These are phyloP conservation scores for Ceyx margarethae DNA, from an alignment of 2,113 vertebrate species.

Conservation along the genomic window DNA sequence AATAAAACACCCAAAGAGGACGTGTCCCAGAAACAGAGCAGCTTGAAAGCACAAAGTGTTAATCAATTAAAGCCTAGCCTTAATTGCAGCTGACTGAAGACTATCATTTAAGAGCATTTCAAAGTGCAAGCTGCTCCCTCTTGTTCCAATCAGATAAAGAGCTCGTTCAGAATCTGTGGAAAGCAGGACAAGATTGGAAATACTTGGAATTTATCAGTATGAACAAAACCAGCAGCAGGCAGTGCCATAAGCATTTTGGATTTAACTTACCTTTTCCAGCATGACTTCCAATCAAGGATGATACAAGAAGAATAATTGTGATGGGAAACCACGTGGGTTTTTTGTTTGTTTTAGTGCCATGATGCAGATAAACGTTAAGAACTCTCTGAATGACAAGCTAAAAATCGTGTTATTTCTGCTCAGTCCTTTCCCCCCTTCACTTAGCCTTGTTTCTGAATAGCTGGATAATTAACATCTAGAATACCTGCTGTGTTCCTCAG, in stretches of 20 bases:
- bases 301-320: not conserved
- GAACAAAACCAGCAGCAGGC: not conserved
- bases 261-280: not conserved
- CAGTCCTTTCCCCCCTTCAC: not conserved
- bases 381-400: not conserved
- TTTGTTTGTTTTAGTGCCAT: not conserved
- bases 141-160: not conserved
- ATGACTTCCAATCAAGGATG: not conserved
- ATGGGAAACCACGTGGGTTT: not conserved
- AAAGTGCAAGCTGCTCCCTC: not conserved
- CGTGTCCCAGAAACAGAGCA: not conserved
- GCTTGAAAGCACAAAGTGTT: not conserved
- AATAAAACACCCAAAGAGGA: not conserved
- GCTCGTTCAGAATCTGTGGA: not conserved
- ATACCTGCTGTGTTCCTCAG: not conserved
- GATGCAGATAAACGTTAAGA: not conserved
- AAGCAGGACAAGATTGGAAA: not conserved
- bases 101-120: not conserved
- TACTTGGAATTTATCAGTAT: not conserved
- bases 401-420: not conserved
- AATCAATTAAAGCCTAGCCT: not conserved
- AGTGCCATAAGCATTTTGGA: not conserved
- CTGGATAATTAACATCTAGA: not conserved
- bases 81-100: not conserved
- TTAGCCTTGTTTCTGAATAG: not conserved